Evolutionary conservation across 2,888 invertebrate genomes (phyloP).

Genomic region (Cryptosula pallasiana): DNA sequence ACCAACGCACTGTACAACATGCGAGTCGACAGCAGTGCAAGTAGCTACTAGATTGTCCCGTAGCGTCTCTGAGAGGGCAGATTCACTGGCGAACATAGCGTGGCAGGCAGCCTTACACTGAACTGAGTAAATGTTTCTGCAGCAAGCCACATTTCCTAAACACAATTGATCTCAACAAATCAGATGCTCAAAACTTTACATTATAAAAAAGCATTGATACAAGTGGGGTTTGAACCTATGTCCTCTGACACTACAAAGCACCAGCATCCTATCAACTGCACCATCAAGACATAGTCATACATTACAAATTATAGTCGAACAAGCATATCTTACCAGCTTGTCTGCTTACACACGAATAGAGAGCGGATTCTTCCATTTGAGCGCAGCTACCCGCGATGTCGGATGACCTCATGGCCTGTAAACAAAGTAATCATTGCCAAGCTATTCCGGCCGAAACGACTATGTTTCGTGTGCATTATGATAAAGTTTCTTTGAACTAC

Average conservation of each 20-base stretch:
- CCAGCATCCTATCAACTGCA: too few relatives aligned
- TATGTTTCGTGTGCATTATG: too few relatives aligned
- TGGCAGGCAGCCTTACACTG: slow-evolving; percentile 15
- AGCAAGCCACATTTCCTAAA: background rate
- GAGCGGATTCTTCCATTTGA: background rate
- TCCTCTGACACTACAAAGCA: too few relatives aligned
- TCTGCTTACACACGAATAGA: background rate
- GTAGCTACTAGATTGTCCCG: background rate
- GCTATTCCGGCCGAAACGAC: too few relatives aligned
- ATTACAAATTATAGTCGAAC: too few relatives aligned
- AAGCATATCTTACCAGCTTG: slow-evolving; percentile 8
- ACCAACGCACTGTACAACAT: background rate
- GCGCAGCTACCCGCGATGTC: background rate
- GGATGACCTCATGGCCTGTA: background rate
- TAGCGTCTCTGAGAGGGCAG: background rate
- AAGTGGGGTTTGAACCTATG: too few relatives aligned
- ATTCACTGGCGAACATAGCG: slow-evolving; percentile 10
- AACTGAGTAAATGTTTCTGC: background rate
- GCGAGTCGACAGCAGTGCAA: background rate
- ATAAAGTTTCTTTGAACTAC: too few relatives aligned
- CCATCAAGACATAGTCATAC: too few relatives aligned
- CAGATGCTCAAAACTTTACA: too few relatives aligned
- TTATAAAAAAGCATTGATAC: too few relatives aligned
- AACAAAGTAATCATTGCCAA: too few relatives aligned
- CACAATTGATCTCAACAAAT: too few relatives aligned